Evolutionary conservation across 37 sponge, comb jelly and placozoan species (phyloP).

Genomic region (Mnemiopsis leidyi): DNA sequence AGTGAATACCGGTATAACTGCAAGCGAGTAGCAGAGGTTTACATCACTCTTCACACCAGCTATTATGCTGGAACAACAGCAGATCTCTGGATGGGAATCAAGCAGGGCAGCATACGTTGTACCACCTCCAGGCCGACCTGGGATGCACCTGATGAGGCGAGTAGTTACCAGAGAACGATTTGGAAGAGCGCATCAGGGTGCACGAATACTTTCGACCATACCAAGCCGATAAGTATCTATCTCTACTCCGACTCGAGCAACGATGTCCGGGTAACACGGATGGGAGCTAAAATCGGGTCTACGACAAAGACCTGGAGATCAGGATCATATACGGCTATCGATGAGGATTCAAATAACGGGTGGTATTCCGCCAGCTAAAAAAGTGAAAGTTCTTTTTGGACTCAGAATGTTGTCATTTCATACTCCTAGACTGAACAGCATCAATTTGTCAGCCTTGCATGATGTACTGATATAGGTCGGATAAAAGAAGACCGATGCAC

Average conservation of each 20-base stretch:
- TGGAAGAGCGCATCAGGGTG: background rate
- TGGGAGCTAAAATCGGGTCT: background rate
- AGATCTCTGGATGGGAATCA: slow-evolving; percentile 9
- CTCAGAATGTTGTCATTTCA: too few relatives aligned
- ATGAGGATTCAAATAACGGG: background rate
- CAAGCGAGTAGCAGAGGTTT: background rate
- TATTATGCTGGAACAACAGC: background rate
- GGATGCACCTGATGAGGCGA: background rate
- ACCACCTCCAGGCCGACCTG: background rate
- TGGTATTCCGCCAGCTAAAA: background rate
- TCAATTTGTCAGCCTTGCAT: too few relatives aligned
- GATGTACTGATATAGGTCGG: too few relatives aligned
- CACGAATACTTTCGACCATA: background rate
- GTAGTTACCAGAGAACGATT: background rate
- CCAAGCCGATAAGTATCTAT: background rate
- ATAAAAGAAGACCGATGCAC: too few relatives aligned
- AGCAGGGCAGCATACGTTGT: background rate
- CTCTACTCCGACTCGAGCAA: background rate
- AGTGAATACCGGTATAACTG: too few relatives aligned
- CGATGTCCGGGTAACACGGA: background rate
- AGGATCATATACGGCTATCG: background rate
- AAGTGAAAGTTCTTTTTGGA: too few relatives aligned
- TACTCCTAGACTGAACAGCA: too few relatives aligned
- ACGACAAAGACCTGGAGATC: background rate
- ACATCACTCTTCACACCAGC: background rate